These are phyloP conservation scores for Epinephelus fuscoguttatus DNA, from an alignment of 2,113 vertebrate genomes.

Conservation along the genomic window DNA sequence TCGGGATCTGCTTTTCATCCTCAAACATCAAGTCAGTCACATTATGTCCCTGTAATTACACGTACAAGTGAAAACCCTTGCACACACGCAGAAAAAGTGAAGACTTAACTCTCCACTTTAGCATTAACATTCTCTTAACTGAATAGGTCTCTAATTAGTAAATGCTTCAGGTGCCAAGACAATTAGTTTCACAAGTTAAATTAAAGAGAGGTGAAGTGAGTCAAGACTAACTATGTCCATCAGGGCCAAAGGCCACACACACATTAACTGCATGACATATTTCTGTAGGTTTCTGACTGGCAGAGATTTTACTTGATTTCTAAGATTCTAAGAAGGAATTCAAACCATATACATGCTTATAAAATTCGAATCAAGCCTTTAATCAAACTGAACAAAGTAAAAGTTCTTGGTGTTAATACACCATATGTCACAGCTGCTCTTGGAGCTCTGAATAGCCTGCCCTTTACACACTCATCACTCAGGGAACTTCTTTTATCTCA, in stretches of 20 bases:
- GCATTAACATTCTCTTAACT: conserved; percentile 48
- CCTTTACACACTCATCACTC: conserved; percentile 8
- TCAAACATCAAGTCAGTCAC: background rate
- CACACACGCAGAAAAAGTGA: conserved; percentile 21
- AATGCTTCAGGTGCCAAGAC: conserved; percentile 46
- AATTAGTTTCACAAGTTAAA: conserved; percentile 51
- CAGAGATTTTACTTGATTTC: conserved; percentile 12
- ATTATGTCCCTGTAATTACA: conserved; percentile 2
- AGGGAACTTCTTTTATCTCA: conserved; percentile 28
- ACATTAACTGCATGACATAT: conserved; percentile 26
- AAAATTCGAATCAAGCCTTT: conserved; percentile 21
- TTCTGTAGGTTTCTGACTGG: conserved; percentile 8
- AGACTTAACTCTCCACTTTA: conserved; percentile 29
- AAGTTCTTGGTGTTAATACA: conserved; percentile 7
- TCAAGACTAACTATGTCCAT: conserved; percentile 36
- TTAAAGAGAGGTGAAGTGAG: conserved; percentile 39
- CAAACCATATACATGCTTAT: background rate
- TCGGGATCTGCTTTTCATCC: conserved; percentile 14
- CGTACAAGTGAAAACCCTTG: background rate
- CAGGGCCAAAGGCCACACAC: conserved; percentile 9
- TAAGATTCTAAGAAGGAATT: conserved; percentile 1
- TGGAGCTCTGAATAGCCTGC: conserved; percentile 15
- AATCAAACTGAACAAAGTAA: background rate
- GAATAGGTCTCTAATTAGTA: conserved; percentile 54
- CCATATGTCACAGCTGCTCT: conserved; percentile 13